Percentiles rank a stretch among this genome's conserved stretches.
phyloP scores from a whole-genome alignment of 1,140 invertebrate genomes.

The Trypoxylus dichotomus region DNA sequence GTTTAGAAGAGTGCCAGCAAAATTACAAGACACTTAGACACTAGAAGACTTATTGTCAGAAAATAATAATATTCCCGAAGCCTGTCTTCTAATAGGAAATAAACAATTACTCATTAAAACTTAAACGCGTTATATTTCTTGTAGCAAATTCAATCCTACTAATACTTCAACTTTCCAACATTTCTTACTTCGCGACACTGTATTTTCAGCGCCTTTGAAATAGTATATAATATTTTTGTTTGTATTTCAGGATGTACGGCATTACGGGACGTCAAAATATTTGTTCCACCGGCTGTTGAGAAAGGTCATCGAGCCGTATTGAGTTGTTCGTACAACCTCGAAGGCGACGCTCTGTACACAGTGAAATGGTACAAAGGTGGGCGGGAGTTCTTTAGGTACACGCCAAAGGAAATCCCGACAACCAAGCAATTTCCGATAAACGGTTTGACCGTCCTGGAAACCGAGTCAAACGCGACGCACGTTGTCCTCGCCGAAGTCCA shows the following conservation, averaged over 20 bases:
- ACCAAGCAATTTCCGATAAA: constrained; percentile 66
- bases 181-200: no score
- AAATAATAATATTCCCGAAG: no score
- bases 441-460: constrained; percentile 70
- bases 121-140: no score
- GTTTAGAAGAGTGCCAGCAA: no score
- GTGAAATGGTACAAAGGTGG: constrained; percentile 82
- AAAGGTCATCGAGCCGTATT: constrained; percentile 50
- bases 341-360: constrained; percentile 72
- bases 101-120: no score
- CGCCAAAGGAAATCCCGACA: constrained; percentile 71
- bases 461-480: constrained; percentile 67
- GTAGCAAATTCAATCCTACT: no score
- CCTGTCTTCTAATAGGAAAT: no score
- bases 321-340: constrained; percentile 77
- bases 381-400: constrained; percentile 76
- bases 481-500: constrained; percentile 62
- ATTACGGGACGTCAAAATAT: constrained; percentile 26
- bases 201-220: no score
- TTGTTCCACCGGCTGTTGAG: constrained; percentile 27
- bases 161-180: no score
- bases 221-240: not conserved
- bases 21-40: no score
- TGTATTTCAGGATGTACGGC: constrained; percentile 26
- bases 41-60: no score